These are phyloP conservation scores for Cephus nigrinus DNA, from an alignment of 2,888 invertebrate genomes.

Conservation along the genomic window DNA sequence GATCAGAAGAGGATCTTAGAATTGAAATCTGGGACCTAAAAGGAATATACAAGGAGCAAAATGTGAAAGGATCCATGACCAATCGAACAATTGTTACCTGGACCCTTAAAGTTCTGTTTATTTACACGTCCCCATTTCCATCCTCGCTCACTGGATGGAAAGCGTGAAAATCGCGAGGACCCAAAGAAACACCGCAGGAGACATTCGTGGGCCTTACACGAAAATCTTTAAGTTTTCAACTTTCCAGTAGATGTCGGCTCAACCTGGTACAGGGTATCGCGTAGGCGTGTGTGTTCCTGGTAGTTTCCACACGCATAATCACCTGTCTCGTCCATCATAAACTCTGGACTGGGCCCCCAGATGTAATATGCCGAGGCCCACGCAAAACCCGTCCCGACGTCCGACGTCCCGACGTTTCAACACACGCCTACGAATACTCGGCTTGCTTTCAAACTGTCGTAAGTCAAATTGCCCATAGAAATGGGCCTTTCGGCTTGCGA, in stretches of 20 bases:
- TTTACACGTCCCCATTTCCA: not conserved
- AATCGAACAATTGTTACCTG: not conserved
- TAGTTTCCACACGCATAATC: constrained; percentile 64
- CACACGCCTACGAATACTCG: constrained; percentile 62
- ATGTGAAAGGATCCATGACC: not conserved
- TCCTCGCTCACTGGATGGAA: constrained; percentile 6
- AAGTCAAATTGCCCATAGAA: constrained; percentile 58
- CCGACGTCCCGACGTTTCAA: constrained; percentile 62
- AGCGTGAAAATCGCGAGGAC: constrained; percentile 26
- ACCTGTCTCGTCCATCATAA: constrained; percentile 65
- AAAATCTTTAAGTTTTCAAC: constrained; percentile 2
- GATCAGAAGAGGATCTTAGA: not conserved
- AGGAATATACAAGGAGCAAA: not conserved
- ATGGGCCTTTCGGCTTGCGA: not conserved
- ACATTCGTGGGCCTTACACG: constrained; percentile 26
- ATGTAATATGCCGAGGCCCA: constrained; percentile 61
- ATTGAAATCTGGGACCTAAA: not conserved
- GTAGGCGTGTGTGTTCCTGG: constrained; percentile 37
- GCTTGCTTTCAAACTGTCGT: constrained; percentile 61
- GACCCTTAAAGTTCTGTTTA: not conserved
- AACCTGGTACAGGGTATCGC: not conserved
- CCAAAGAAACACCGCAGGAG: constrained; percentile 15
- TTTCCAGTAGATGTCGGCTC: not conserved
- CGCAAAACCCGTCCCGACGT: constrained; percentile 54
- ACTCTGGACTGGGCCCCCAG: constrained; percentile 46